phyloP scores from a whole-genome alignment of 2,113 vertebrate species.

The Poecilia latipinna region DNA sequence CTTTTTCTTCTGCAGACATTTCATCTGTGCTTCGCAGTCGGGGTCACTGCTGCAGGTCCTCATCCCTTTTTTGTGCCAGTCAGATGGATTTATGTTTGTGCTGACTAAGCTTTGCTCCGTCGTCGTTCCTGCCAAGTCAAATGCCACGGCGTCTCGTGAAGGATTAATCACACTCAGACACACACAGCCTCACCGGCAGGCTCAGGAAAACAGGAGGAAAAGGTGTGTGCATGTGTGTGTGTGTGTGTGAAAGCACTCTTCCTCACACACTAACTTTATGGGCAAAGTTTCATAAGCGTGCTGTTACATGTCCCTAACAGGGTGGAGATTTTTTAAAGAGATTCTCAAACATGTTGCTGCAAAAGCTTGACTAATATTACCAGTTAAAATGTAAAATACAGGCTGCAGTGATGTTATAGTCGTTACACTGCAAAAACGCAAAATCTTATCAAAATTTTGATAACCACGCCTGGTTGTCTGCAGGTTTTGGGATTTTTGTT shows the following conservation, averaged over 20 bases:
- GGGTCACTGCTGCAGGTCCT: conserved; percentile 56
- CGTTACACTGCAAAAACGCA: too few species aligned
- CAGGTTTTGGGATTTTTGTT: too few species aligned
- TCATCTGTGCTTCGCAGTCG: conserved; percentile 10
- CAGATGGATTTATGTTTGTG: conserved; percentile 72
- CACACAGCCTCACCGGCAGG: conserved; percentile 10
- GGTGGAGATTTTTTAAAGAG: neutral
- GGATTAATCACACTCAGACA: conserved; percentile 70
- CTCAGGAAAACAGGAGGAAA: conserved; percentile 18
- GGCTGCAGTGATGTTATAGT: neutral
- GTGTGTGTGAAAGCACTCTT: neutral
- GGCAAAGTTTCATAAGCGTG: neutral
- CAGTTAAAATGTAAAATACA: neutral
- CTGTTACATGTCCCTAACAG: neutral
- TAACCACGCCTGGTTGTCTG: too few species aligned
- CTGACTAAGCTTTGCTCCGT: conserved; percentile 49
- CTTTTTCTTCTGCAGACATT: neutral
- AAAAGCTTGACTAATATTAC: neutral
- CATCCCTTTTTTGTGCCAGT: conserved; percentile 37
- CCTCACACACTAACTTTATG: neutral
- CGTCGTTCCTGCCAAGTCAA: conserved; percentile 69
- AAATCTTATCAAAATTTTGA: too few species aligned
- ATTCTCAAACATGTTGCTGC: neutral
- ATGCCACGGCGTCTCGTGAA: conserved; percentile 72
- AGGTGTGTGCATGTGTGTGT: conserved; percentile 20